Evolutionary conservation across 2,888 invertebrate species (phyloP), one percentile per base, ranked within the genome.

Genomic region (Buathra laborator): DNA sequence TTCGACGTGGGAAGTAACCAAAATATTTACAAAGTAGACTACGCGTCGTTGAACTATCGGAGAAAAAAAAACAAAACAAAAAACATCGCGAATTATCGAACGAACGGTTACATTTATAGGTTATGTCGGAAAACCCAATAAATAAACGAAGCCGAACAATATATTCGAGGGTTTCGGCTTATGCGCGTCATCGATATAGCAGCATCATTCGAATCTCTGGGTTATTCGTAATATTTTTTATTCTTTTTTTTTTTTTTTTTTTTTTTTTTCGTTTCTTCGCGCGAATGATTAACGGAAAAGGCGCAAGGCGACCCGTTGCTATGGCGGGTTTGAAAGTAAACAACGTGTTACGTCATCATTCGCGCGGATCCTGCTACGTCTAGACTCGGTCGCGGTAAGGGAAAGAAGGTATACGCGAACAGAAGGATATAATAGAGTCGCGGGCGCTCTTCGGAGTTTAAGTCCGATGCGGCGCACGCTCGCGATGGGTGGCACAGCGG

Each of bases 321-420:
- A 92, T 92, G 90, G 92, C 91, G 91, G 90, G 84, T 86, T 92
- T 89, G 84, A 91, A 91, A 90, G 92, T 92, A 93, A 93, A 93
- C 92, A 92, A 92, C 89, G 48, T n/a, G 88, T 93, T 92, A 87
- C 92, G 91, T 92, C 93, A 92, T 87, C 89, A 10, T 24, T 14
- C 12, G 12, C 76, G 59, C 74, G 44, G 56, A 64, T 79, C 48
- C 84, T 62, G 76, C 43, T 19, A 70, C 75, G 85, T 85, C 85
- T 85, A 82, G 85, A 82, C 81, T 62, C 37, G 43, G n/a, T 19
- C 19, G 46, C 56, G 72, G 37, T 9, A 72, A 64, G 62, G 16
- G 62, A 62, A 68, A 12, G 81, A 78, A 74, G 53, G 46, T 48
- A 64, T 64, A 37, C 51, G 29, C 62, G 19, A 19, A 46, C 53